Evolutionary conservation across 2,888 invertebrate genomes (phyloP), one percentile per base, ranked within the genome.

Genomic region (Melanchra persicariae): DNA sequence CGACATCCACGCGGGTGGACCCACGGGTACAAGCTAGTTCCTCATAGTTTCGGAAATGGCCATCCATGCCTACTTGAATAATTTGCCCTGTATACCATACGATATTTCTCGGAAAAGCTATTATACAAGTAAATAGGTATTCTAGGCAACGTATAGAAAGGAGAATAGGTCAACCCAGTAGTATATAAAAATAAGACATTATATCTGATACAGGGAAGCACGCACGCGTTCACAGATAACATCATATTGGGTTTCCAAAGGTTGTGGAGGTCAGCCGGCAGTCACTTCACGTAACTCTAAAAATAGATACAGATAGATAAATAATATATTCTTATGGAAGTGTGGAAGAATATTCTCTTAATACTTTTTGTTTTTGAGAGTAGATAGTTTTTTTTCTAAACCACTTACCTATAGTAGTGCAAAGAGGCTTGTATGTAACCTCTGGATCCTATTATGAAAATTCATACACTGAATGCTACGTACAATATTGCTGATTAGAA

Each of bases 281-380:
- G 79, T 74, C 79, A 79, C 79, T 77, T 68, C 77, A 77, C 79
- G 77, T 77, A 77, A 70, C 55, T 74, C 63, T 77, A 74, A 63
- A 79, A 63, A 52, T 74, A 70, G 58, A 43, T 26, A 70, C 30
- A 74, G 12, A 76, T 51, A 26, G 17, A 61, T 73, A 62, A 61
- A 61, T 73, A 62, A 61, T 62, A n/a, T 47, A n/a, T 45, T 4
- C 43, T 57, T 17, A n/a, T n/a, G 22, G 55, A 45, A 37, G 30
- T 49, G 19, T 5, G n/a, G 34, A 37, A 55, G 37, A 37, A 43
- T 60, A 49, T 67, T 37, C 8, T 51, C 8, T 60, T 19, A 22
- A 2, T n/a, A n/a, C n/a, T n/a, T n/a, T n/a, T n/a, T n/a, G n/a
- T 40, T 57, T 57, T 22, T 8, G 3, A 7, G 37, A 8, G 57